A percentile compares a stretch with the other conserved stretches of the same genome.
These are phyloP conservation scores for Megalops cyprinoides DNA, from an alignment of 2,797 vertebrate genomes.

Conservation along the genomic window DNA sequence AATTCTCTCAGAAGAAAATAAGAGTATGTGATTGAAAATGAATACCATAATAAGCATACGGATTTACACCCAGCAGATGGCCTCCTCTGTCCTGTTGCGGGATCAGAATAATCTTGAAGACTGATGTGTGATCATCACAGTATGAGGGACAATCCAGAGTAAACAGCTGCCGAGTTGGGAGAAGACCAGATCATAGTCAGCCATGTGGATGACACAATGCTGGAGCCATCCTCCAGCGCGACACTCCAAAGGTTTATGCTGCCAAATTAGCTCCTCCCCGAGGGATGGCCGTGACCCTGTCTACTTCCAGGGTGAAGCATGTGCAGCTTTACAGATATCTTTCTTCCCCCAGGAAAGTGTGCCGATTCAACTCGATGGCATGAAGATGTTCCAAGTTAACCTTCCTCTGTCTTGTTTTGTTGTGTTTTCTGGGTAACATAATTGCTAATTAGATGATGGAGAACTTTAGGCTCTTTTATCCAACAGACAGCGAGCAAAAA, in stretches of 20 bases:
- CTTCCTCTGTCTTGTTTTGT: constrained; percentile 16
- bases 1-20: too few species aligned
- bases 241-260: constrained; percentile 31
- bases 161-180: constrained; percentile 24
- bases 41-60: too few species aligned
- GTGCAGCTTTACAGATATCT: constrained; percentile 2
- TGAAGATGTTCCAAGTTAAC: constrained; percentile 1
- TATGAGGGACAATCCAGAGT: not conserved
- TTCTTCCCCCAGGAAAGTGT: not conserved
- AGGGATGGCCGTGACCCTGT: constrained; percentile 31
- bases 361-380: not conserved
- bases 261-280: constrained; percentile 42
- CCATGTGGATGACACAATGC: constrained; percentile 45
- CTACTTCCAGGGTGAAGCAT: constrained; percentile 13
- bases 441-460: constrained; percentile 1
- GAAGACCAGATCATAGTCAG: constrained; percentile 30
- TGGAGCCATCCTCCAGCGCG: constrained; percentile 30
- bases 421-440: constrained; percentile 17
- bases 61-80: too few species aligned
- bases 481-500: constrained; percentile 34
- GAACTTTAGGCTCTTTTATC: constrained; percentile 28
- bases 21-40: too few species aligned
- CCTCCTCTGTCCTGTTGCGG: too few species aligned
- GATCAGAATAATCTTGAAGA: too few species aligned
- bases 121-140: not conserved